phyloP scores from a whole-genome alignment of 2,113 vertebrate genomes.

The Ceyx melanurus region DNA sequence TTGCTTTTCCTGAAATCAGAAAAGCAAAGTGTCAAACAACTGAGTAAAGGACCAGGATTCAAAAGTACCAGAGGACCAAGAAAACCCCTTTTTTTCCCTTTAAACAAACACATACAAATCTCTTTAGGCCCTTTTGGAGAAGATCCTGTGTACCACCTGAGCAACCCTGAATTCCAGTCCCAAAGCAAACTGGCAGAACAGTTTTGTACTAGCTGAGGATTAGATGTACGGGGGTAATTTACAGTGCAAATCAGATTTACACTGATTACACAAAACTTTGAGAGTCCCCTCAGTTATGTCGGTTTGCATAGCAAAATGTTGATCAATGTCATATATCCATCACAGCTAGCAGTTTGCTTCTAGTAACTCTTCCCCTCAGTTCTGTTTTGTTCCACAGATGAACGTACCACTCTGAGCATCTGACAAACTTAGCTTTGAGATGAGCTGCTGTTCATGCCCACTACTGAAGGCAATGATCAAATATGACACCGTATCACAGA shows the following conservation, averaged over 20 bases:
- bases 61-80: too few relatives aligned
- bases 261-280: not conserved
- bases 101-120: too few relatives aligned
- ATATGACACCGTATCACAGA: not conserved
- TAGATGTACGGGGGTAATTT: too few relatives aligned
- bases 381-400: constrained; percentile 32
- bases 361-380: not conserved
- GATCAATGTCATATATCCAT: not conserved
- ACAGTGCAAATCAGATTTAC: not conserved
- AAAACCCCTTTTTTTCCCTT: too few relatives aligned
- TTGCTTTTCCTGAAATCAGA: too few relatives aligned
- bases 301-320: not conserved
- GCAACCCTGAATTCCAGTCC: too few relatives aligned
- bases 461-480: not conserved
- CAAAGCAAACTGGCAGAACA: too few relatives aligned
- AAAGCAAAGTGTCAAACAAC: too few relatives aligned
- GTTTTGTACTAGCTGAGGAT: too few relatives aligned
- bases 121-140: too few relatives aligned
- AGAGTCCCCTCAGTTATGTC: not conserved
- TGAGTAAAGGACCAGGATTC: too few relatives aligned
- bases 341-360: not conserved
- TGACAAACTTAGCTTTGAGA: constrained; percentile 4
- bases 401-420: constrained; percentile 12
- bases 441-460: not conserved
- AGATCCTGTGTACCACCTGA: too few relatives aligned